Evolutionary conservation across 1,140 invertebrate species (phyloP).

Genomic region (Diachasma alloeum): DNA sequence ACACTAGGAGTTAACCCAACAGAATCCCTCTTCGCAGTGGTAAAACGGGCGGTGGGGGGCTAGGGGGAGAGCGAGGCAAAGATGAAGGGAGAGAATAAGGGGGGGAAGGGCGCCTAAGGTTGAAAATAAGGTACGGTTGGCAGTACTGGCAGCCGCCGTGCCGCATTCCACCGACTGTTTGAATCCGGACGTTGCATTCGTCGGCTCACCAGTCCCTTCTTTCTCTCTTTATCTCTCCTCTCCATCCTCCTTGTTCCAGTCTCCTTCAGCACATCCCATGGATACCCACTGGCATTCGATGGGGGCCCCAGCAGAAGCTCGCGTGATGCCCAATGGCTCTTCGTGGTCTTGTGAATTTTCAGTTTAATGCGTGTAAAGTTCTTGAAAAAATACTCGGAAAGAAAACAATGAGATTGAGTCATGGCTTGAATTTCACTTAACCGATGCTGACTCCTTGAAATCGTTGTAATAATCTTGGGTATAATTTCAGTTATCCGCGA

Average conservation of each 20-base stretch:
- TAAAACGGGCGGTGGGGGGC: neutral
- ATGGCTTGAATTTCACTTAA: neutral
- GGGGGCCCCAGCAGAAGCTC: constrained; percentile 6
- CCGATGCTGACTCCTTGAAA: neutral
- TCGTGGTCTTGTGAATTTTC: constrained; percentile 25
- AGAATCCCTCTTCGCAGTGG: neutral
- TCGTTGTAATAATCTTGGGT: neutral
- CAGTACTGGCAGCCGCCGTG: constrained; percentile 25
- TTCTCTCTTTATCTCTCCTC: neutral
- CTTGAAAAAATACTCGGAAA: neutral
- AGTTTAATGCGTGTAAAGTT: constrained; percentile 17
- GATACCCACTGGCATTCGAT: constrained; percentile 10
- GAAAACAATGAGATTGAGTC: neutral
- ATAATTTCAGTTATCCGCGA: neutral
- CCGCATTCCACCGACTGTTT: constrained; percentile 26
- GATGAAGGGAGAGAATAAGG: neutral
- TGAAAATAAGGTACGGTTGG: constrained; percentile 26
- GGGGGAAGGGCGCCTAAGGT: constrained; percentile 25
- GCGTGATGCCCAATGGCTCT: constrained; percentile 24
- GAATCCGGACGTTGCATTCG: constrained; percentile 26
- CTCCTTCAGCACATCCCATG: neutral
- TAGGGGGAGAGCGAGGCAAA: neutral
- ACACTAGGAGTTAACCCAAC: neutral
- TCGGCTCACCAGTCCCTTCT: neutral
- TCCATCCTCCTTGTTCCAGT: neutral